Evolutionary conservation across 2,888 invertebrate species (phyloP), one percentile per base, ranked within the genome.

Genomic region (Leptura quadrifasciata): DNA sequence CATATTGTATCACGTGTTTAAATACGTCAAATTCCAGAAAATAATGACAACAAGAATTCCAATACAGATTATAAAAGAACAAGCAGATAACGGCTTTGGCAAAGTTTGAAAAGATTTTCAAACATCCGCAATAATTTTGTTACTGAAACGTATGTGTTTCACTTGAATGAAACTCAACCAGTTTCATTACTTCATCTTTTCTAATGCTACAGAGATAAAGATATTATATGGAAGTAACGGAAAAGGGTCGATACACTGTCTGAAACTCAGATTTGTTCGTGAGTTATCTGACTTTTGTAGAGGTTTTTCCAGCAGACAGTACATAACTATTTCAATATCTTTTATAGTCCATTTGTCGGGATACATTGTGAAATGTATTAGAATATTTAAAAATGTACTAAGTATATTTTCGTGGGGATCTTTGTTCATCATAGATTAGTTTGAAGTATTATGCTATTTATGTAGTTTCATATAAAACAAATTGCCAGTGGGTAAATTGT

Each of bases 101-200:
- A 58, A 21, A 15, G 58, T 58, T 24, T 27, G 58, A 21, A 58
- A 58, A 21, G 58, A 58, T 24, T 57, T 12, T 58, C 24, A 58
- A 58, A 24, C 58, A 21, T 27, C 24, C 24, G 21, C 24, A 58
- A 27, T 21, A 58, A 58, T 58, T 21, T 27, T n/a, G 10, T 58
- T 58, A 58, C 15, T 58, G 58, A 58, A 58, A 58, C 24, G 58
- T n/a, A 21, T 27, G 58, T 47, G 58, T 58, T 58, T 27, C 58
- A 27, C 58, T 12, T 24, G 24, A 24, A 12, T 58, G 58, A 24
- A 21, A 12, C 58, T 8, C 12, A 58, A 21, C 58, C 58, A 10
- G 27, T 27, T 58, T 58, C 27, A 21, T 58, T 58, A 15, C 58
- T 58, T 58, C 21, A 58, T 47, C 15, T 47, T 47, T 47, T n/a